A percentile compares a stretch with the other conserved stretches of the same genome.
These are phyloP conservation scores for Parnassius apollo DNA, from an alignment of 2,888 invertebrate genomes.

Conservation along the genomic window DNA sequence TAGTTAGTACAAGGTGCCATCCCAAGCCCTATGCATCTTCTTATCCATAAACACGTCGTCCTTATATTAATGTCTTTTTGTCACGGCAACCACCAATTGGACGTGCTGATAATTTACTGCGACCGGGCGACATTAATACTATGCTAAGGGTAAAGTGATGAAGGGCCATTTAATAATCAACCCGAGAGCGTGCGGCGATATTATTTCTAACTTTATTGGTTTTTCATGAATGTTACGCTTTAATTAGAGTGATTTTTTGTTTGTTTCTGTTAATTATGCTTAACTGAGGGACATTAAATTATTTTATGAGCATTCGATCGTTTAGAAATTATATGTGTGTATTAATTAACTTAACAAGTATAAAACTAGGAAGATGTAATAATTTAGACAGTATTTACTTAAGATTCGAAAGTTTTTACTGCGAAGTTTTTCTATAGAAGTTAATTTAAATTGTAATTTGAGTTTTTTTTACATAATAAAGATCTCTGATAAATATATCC, in stretches of 20 bases:
- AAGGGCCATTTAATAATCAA: constrained; percentile 61
- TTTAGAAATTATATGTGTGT: no score
- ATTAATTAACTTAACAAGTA: no score
- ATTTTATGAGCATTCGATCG: no score
- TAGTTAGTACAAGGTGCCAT: constrained; percentile 51
- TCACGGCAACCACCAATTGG: constrained; percentile 75
- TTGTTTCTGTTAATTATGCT: background rate
- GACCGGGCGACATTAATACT: constrained; percentile 67
- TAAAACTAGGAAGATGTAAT: no score
- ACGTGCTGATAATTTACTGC: constrained; percentile 73
- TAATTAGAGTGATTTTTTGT: background rate
- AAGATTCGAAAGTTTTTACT: no score
- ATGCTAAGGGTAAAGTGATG: constrained; percentile 51
- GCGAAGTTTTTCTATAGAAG: no score
- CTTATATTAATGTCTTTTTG: constrained; percentile 70
- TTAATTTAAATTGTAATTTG: no score
- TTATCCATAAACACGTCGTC: constrained; percentile 56
- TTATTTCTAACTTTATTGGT: constrained; percentile 40
- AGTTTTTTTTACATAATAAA: no score
- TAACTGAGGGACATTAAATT: no score
- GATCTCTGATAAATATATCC: no score
- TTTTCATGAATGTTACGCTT: constrained; percentile 1
- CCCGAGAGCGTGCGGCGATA: constrained; percentile 58
- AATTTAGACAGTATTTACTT: no score
- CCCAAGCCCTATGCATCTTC: constrained; percentile 61